Base-by-base conservation (phyloP, 2,888 invertebrate genomes). In the Tiliacea aurago region DNA sequence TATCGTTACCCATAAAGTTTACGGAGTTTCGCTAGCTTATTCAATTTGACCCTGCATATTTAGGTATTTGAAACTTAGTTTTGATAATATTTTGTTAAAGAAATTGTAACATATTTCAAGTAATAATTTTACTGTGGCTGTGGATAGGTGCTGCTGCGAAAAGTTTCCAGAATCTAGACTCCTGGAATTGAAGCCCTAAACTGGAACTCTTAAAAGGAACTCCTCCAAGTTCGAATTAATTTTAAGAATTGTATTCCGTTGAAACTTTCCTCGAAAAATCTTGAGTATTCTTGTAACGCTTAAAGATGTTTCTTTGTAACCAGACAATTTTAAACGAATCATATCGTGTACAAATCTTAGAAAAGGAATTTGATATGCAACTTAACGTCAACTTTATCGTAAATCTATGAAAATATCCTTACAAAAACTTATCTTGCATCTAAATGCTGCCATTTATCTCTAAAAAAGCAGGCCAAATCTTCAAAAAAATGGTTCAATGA, bases 371-470 rank as follows among this genome's bases (percentile, higher is more conserved):
- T 79, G 61, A 76, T 72, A 80, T 80, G 78, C 78, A 84, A 83
- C 65, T 70, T 73, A 71, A 74, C 43, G 55, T 63, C 70, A 66
- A 49, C 28, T 61, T 70, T 82, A 82, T 82, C 80, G 49, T 51
- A 37, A 76, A 76, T 81, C 76, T 78, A 77, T 71, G 79, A 79
- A 77, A 69, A 72, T 64, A 76, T 80, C 70, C 68, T 70, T 64
- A 45, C 62, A 65, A 49, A 51, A 70, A 70, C 47, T 81, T 85
- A 85, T 85, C 86, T 80, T 62, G 18, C 28, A 86, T 86, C 87
- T 83, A 63, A 81, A 86, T 58, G 66, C 65, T 58, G n/a, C 43
- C 61, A 78, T 72, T 76, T 81, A 80, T 85, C 76, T 86, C 55
- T n/a, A 23, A 41, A 81, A 73, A 78, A 83, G 79, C 73, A 71